Conservation (phyloP, 2,797 vertebrate species). For the Scolopax bukidnonensis region DNA sequence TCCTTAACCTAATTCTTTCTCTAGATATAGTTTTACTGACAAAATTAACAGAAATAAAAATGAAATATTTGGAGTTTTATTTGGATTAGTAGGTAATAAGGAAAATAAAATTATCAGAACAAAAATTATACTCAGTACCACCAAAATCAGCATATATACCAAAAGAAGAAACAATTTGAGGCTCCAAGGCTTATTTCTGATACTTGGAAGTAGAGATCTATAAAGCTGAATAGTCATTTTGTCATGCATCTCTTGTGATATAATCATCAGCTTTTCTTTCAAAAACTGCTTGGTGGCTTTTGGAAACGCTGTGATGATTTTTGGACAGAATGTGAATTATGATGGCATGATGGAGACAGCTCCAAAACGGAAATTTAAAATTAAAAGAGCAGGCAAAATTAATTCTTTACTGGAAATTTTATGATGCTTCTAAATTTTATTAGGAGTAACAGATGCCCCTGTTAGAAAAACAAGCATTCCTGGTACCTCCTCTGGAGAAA, state of each 20-base stretch:
- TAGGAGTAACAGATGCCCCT: neutral
- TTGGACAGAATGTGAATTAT: neutral
- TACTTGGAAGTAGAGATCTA: neutral
- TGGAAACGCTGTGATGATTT: neutral
- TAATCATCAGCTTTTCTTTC: neutral
- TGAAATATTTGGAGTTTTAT: neutral
- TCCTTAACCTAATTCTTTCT: neutral
- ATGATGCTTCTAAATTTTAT: neutral
- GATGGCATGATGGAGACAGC: neutral
- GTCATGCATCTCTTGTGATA: neutral
- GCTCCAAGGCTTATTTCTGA: neutral
- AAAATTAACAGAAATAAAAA: neutral
- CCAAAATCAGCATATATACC: neutral
- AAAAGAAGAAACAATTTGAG: neutral
- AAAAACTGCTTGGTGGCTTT: neutral
- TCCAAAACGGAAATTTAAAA: neutral
- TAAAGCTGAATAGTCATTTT: neutral
- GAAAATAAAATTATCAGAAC: neutral
- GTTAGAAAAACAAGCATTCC: neutral
- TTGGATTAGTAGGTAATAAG: neutral
- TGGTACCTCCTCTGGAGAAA: neutral
- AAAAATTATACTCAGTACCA: neutral
- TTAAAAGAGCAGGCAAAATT: neutral
- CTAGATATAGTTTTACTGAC: neutral
- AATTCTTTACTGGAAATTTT: neutral